Evolutionary conservation across 2,888 invertebrate species (phyloP), one percentile per base, ranked within the genome.

Genomic region (Halictus ligatus): DNA sequence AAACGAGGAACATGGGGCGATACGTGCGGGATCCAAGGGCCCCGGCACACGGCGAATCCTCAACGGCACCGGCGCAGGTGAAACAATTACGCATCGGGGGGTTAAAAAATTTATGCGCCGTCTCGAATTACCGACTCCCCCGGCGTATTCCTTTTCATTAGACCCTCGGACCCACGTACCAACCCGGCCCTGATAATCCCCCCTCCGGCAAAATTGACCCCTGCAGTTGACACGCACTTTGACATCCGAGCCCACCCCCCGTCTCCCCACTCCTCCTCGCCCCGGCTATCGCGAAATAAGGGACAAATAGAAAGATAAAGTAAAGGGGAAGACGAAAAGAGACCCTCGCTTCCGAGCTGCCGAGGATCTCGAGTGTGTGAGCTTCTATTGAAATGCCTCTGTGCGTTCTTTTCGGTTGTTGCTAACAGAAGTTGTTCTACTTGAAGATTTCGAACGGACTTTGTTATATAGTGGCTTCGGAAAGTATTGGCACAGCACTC

Each of bases 21-120:
- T 86, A 83, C 87, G 80, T 80, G 83, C 80, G 83, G 75, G 83
- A 87, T 80, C 83, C 67, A 58, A 54, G 74, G 78, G 40, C 43
- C 50, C 72, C 35, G 40, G 40, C 29, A 58, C 10, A 54, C 15
- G 78, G 64, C 43, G 50, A 81, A 85, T 78, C 58, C 85, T 29
- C 75, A n/a, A 6, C 46, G 35, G 35, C 48, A 35, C 54, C 78
- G 75, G 48, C 48, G 35, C 46, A 15, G 54, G 43, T 76, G 80
- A 83, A 87, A 86, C 86, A 87, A 80, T 85, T 85, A 85, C 81
- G 71, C 25, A 50, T 40, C 13, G n/a, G 71, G 71, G 71, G 71
- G 40, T 71, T 43, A 43, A 40, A 40, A 71, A 71, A 43, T 73
- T 48, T 48, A 46, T 48, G 40, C 48, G 73, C 25, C 18, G 48